These are phyloP conservation scores for Strigamia crassipes DNA, from an alignment of 2,888 invertebrate genomes.

Conservation along the genomic window DNA sequence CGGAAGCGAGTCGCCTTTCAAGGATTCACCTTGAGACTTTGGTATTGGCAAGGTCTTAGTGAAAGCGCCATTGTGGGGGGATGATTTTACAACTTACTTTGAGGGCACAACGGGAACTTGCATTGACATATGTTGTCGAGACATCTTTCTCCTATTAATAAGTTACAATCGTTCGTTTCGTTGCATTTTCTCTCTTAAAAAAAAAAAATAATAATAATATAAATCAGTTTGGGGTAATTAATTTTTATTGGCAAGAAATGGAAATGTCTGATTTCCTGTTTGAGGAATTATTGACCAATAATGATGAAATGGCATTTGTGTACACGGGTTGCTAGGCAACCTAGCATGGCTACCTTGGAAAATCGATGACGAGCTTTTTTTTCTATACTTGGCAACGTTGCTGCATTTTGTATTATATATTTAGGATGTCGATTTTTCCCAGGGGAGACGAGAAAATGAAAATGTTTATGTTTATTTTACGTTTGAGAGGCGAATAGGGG, in stretches of 20 bases:
- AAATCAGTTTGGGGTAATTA: neutral
- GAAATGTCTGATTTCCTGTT: too few species aligned
- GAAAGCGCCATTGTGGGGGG: neutral
- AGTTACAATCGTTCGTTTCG: neutral
- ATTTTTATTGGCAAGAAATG: too few species aligned
- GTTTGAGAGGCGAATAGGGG: too few species aligned
- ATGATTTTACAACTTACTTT: neutral
- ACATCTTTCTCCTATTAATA: neutral
- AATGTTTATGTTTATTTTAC: neutral
- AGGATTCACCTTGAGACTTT: neutral
- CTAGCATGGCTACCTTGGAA: neutral
- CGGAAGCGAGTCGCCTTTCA: neutral
- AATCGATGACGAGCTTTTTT: neutral
- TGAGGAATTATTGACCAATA: neutral
- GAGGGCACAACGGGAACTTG: neutral
- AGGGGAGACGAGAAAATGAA: neutral
- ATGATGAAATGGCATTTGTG: neutral
- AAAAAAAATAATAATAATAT: neutral
- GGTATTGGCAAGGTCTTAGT: neutral
- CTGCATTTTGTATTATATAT: neutral
- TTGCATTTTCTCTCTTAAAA: neutral
- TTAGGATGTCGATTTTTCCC: neutral
- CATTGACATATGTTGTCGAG: neutral
- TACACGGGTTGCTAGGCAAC: conserved; percentile 1
- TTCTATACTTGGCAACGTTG: neutral